Evolutionary conservation across 2,113 vertebrate genomes (phyloP), one percentile per base, ranked within the genome.

Genomic region (Pygoscelis adeliae): DNA sequence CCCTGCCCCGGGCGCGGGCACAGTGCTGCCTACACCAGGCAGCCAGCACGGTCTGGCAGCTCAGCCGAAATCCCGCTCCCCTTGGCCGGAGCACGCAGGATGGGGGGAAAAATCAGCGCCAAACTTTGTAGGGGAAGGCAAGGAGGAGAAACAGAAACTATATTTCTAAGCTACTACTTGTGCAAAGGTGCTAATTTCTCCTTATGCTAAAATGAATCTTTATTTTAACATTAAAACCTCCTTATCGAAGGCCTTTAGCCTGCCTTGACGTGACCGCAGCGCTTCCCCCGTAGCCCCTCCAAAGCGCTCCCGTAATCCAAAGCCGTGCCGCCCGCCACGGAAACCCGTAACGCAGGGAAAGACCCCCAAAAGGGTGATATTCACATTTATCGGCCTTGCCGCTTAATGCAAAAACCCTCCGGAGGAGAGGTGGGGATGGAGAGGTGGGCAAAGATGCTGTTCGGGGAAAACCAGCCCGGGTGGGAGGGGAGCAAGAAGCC

Each of bases 221-320:
- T 13, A 5, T 50, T 70, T 71, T 13, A 34, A 5, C 5, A 36
- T 1, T 4, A 14, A 65, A 83, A 83, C 15, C 16, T 67, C 47
- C 34, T 58, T 25, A 58, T 4, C 5, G 3, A 44, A 55, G 42
- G n/a, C 36, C 42, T 55, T 46, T 11, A 47, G 23, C 30, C 47
- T 55, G 36, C 29, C 11, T 13, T 11, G 42, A n/a, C 5, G 23
- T 8, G 42, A 44, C 56, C 67, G 6, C 11, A 6, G 26, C 5
- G 8, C 52, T 10, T 44, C 36, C 42, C 27, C 22, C 25, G 2
- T 4, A 36, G 69, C 22, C 15, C 4, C 26, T 25, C 25, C 27
- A 0, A 34, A 77, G 53, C 3, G 8, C 6, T 50, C 27, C 59
- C 1, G 0, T 2, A 13, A 55, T 9, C 71, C 52, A 25, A 46